These are phyloP conservation scores for Chitala chitala DNA, from an alignment of 2,113 vertebrate species.

Conservation along the genomic window DNA sequence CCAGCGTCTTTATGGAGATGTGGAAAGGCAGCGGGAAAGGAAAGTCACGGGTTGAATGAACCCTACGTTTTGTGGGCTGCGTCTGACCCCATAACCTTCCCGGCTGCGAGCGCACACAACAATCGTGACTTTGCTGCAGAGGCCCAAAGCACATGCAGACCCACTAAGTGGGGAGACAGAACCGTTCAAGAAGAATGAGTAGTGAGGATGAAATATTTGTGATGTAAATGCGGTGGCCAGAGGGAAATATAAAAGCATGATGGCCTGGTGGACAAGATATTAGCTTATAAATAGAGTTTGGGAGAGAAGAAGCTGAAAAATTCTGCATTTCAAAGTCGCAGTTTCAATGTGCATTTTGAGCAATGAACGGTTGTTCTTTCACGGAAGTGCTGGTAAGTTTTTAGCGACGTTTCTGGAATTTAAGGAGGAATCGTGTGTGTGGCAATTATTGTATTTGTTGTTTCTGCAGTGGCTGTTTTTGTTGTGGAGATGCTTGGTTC, in stretches of 20 bases:
- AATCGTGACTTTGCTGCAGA: constrained; percentile 30
- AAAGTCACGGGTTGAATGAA: constrained; percentile 39
- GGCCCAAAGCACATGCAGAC: constrained; percentile 50
- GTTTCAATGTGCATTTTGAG: not conserved
- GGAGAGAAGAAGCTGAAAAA: constrained; percentile 5
- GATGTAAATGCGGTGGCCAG: constrained; percentile 66
- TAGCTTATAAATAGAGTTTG: constrained; percentile 50
- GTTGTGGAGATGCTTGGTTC: too few relatives aligned
- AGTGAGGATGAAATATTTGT: constrained; percentile 62
- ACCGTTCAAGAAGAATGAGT: constrained; percentile 47
- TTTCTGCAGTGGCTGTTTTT: too few relatives aligned
- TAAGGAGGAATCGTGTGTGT: not conserved
- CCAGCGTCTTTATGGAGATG: constrained; percentile 39
- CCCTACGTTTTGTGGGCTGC: constrained; percentile 33
- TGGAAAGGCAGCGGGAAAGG: constrained; percentile 15
- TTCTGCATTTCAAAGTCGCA: constrained; percentile 17
- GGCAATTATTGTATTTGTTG: too few relatives aligned
- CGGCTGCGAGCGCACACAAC: constrained; percentile 24
- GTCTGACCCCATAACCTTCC: constrained; percentile 28
- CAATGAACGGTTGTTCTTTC: constrained; percentile 31
- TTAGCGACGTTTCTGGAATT: not conserved
- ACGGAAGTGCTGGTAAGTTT: not conserved
- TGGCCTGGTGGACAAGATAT: constrained; percentile 49
- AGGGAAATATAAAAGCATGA: constrained; percentile 61
- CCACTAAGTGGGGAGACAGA: constrained; percentile 53